These are phyloP conservation scores for Dendrocincla fuliginosa DNA, from an alignment of 2,797 vertebrate species.

Conservation along the genomic window DNA sequence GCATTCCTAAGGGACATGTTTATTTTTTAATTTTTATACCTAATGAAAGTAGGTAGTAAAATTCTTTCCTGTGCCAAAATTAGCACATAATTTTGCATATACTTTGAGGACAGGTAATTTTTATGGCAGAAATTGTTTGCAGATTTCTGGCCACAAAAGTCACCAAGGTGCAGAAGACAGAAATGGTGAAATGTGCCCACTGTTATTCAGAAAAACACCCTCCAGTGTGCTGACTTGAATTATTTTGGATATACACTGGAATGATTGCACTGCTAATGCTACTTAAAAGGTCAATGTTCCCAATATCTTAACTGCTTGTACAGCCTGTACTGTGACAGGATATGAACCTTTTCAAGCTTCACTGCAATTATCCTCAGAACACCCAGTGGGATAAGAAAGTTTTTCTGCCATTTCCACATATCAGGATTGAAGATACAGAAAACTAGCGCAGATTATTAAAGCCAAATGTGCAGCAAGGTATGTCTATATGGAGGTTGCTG, in stretches of 20 bases:
- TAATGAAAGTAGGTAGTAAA: not conserved
- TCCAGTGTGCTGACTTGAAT: not conserved
- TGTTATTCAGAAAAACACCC: not conserved
- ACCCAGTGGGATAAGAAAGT: not conserved
- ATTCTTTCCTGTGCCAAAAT: not conserved
- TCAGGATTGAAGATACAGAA: not conserved
- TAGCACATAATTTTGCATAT: not conserved
- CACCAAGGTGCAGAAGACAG: not conserved
- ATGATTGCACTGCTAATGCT: not conserved
- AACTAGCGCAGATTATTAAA: not conserved
- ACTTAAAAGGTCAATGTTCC: slow-evolving; percentile 45
- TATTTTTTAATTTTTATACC: not conserved
- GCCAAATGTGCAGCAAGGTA: not conserved
- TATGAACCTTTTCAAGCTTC: not conserved
- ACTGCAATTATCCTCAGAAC: not conserved
- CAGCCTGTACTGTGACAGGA: not conserved
- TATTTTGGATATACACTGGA: not conserved
- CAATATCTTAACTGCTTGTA: not conserved
- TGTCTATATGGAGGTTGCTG: not conserved
- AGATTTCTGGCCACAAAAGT: not conserved
- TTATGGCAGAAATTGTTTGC: not conserved
- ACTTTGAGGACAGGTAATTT: not conserved
- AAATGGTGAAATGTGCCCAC: not conserved
- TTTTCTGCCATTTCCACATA: not conserved
- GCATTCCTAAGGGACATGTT: not conserved